Conservation (phyloP, 1,140 invertebrate species). For the Manduca sexta region DNA sequence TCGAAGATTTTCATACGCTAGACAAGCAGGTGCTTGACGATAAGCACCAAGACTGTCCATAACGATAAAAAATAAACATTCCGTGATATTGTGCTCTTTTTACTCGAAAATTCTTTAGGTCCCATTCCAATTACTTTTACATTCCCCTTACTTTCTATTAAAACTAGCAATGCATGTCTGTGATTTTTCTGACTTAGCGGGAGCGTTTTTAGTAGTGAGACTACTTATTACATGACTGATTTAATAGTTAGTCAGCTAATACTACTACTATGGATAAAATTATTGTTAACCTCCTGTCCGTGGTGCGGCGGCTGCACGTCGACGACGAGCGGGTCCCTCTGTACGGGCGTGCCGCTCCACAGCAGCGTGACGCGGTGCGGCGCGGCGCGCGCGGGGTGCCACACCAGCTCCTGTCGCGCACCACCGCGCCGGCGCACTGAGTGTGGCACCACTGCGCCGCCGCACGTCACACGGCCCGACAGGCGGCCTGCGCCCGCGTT, state of each 20-base stretch:
- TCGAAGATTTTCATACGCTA: no score
- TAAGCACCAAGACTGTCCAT: no score
- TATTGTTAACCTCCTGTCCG: constrained; percentile 76
- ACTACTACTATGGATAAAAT: neutral
- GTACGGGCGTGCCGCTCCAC: constrained; percentile 83
- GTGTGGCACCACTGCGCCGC: constrained; percentile 85
- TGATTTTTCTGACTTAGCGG: neutral
- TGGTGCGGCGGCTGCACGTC: constrained; percentile 75
- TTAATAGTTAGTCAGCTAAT: neutral
- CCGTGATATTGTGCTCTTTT: no score
- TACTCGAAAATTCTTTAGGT: no score
- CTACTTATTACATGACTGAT: no score
- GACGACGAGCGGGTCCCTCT: constrained; percentile 72
- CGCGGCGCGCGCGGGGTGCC: constrained; percentile 86
- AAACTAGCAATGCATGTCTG: neutral
- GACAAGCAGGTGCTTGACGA: no score
- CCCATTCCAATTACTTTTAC: no score
- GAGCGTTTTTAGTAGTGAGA: neutral
- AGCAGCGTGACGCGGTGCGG: constrained; percentile 87
- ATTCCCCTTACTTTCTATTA: no score
- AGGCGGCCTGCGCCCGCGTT: constrained; percentile 89
- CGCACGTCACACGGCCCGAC: constrained; percentile 84
- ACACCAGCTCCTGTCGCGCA: constrained; percentile 86
- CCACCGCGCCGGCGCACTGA: constrained; percentile 80
- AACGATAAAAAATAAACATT: no score